phyloP scores from a whole-genome alignment of 2,888 invertebrate species.

The Endomychus coccineus region DNA sequence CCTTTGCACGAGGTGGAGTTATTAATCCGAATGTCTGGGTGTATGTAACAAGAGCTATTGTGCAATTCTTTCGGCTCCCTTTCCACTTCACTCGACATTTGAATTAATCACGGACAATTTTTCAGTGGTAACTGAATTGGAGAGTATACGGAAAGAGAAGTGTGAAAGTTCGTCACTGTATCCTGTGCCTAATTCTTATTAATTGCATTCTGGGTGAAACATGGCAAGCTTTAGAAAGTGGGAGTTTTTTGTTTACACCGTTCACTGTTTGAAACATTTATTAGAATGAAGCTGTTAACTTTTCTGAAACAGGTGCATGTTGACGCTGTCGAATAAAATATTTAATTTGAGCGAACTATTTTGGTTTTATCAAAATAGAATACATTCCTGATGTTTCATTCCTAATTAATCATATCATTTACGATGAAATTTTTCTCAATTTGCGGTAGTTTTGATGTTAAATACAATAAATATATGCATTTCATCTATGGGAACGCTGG shows the following conservation, averaged over 20 bases:
- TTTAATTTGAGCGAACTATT: neutral
- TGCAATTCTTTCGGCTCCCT: slow-evolving; percentile 24
- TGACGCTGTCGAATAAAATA: neutral
- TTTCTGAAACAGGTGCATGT: neutral
- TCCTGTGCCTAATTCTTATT: neutral
- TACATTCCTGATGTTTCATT: too few relatives aligned
- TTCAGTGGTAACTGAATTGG: slow-evolving; percentile 22
- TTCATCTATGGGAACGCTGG: too few relatives aligned
- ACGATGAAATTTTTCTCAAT: too few relatives aligned
- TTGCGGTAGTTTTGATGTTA: too few relatives aligned
- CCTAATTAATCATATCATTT: too few relatives aligned
- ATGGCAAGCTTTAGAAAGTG: neutral
- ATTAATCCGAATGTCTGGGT: slow-evolving; percentile 27
- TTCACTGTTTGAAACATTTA: neutral
- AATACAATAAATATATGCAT: too few relatives aligned
- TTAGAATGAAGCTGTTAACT: too few relatives aligned
- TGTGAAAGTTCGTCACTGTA: neutral
- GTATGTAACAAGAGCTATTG: slow-evolving; percentile 25
- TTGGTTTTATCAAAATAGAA: too few relatives aligned
- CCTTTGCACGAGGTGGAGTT: slow-evolving; percentile 13
- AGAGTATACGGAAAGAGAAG: neutral
- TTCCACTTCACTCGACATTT: slow-evolving; percentile 22
- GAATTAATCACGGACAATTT: slow-evolving; percentile 31
- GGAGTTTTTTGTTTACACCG: slow-evolving; percentile 1
- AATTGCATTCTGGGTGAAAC: neutral